These are phyloP conservation scores for Furnarius figulus DNA, from an alignment of 2,113 vertebrate genomes.

Conservation along the genomic window DNA sequence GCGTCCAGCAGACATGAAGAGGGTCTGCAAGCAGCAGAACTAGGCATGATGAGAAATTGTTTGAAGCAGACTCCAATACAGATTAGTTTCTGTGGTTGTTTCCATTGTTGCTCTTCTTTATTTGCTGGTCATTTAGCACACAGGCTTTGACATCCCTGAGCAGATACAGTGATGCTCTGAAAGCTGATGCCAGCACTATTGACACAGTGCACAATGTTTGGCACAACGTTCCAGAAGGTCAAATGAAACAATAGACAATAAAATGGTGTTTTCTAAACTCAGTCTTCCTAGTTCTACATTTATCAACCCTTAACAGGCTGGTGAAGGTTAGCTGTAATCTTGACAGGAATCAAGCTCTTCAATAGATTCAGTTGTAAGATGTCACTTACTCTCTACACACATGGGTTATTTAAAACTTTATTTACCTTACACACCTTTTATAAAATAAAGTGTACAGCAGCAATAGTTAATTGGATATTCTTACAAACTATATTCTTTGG, in stretches of 20 bases:
- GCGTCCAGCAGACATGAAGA: not conserved
- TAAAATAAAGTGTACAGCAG: not conserved
- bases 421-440: not conserved
- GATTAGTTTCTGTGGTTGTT: not conserved
- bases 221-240: not conserved
- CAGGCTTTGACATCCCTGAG: fast-evolving
- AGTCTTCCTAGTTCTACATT: not conserved
- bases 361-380: not conserved
- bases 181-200: not conserved
- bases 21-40: not conserved
- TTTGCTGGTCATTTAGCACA: not conserved
- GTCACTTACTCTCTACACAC: not conserved
- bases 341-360: not conserved
- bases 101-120: not conserved
- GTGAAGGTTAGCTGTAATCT: not conserved
- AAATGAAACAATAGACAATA: not conserved
- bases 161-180: not conserved
- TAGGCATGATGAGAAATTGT: not conserved
- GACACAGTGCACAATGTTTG: not conserved
- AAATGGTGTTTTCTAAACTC: not conserved
- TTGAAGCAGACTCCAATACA: not conserved
- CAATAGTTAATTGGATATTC: not conserved
- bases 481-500: not conserved
- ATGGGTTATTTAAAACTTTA: not conserved
- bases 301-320: not conserved